Conservation (phyloP, 2,797 vertebrate genomes). For the Melanotaenia trifasciata region DNA sequence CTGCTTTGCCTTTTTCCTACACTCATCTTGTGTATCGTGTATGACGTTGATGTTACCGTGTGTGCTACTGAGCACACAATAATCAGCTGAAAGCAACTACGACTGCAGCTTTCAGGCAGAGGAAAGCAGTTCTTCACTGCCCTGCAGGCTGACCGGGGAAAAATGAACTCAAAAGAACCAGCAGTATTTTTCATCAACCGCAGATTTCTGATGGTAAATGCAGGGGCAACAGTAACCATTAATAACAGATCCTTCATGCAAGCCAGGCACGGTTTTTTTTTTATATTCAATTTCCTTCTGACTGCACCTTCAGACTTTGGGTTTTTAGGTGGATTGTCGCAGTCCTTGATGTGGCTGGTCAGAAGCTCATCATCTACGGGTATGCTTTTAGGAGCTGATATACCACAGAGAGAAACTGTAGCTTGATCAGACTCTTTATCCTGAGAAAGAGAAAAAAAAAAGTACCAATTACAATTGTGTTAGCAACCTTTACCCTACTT, state of each 20-base stretch:
- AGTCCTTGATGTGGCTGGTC: constrained; percentile 23
- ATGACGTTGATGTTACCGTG: too few species aligned
- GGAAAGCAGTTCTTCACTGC: not conserved
- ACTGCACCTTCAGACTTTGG: constrained; percentile 58
- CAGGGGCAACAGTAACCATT: not conserved
- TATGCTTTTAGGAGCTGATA: constrained; percentile 31
- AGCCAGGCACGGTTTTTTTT: not conserved
- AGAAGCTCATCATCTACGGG: constrained; percentile 30
- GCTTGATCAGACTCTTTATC: constrained; percentile 20
- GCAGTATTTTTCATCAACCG: not conserved
- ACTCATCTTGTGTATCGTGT: not conserved
- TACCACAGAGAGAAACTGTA: constrained; percentile 10
- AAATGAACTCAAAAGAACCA: too few species aligned
- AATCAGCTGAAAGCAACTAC: not conserved
- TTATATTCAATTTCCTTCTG: not conserved
- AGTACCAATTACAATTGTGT: not conserved
- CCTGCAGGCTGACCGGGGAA: not conserved
- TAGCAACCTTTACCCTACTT: not conserved
- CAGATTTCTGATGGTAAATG: constrained; percentile 2
- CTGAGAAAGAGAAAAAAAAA: constrained; percentile 36
- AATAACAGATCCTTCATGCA: not conserved
- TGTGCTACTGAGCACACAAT: too few species aligned
- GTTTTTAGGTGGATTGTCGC: constrained; percentile 20
- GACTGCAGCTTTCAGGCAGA: not conserved
- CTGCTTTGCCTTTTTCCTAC: not conserved